Conservation (phyloP, 1,140 invertebrate genomes). For the Danaus plexippus region DNA sequence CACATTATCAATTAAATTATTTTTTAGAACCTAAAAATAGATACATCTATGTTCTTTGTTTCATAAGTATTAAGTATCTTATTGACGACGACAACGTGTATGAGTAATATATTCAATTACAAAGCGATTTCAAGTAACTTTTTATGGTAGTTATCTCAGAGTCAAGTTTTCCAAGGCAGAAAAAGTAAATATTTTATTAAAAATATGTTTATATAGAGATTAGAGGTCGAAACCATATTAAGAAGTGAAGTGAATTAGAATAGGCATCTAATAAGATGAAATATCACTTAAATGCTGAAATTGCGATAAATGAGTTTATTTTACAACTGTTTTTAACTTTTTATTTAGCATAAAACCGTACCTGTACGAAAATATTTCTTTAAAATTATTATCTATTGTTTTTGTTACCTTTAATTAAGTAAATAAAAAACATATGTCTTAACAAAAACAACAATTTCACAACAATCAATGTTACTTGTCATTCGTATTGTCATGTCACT, state of each 20-base stretch:
- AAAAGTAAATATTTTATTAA: background rate
- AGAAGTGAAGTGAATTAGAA: no score
- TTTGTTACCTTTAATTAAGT: no score
- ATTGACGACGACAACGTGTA: constrained; percentile 4
- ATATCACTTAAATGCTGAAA: no score
- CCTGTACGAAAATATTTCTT: no score
- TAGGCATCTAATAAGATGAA: no score
- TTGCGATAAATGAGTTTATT: background rate
- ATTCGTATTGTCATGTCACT: no score
- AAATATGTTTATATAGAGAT: no score
- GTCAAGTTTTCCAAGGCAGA: constrained; percentile 23
- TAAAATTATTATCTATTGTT: no score
- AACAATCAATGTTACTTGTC: no score
- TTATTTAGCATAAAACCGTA: background rate
- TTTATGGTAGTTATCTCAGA: constrained; percentile 23
- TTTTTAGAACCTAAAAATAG: constrained; percentile 6
- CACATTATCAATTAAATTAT: constrained; percentile 37
- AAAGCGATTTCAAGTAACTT: constrained; percentile 14
- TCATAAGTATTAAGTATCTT: background rate
- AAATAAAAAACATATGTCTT: no score
- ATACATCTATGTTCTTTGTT: background rate
- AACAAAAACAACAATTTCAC: no score
- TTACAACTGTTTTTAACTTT: constrained; percentile 4
- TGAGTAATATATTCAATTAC: constrained; percentile 18
- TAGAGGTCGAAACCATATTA: no score